Base-by-base conservation (phyloP, 2,113 vertebrate species). In the Andinoacara biseriatus region DNA sequence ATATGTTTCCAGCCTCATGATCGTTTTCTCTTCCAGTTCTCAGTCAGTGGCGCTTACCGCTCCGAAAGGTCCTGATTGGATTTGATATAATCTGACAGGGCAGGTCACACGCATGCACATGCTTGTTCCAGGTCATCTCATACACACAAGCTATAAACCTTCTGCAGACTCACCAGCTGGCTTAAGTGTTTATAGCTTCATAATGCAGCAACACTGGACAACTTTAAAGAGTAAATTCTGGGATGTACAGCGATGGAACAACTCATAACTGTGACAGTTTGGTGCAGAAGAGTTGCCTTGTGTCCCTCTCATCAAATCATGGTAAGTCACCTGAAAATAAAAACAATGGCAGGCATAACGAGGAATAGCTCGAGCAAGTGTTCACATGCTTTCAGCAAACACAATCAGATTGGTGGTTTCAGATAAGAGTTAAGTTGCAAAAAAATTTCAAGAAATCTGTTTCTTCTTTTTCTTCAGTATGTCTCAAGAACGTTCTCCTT, bases 1-100 rank as follows among this genome's bases (percentile, higher is more conserved):
- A 14, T 3, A 29, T 15, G 24, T 31, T 75, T 14, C 14, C 31
- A 74, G 20, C 29, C 29, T 31, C 26, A 38, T 8, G 0, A 59
- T 58, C 3, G 49, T 7, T 74, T 18, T 77, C 60, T 38, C 74
- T 56, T 46, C 22, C 1, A 2, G 13, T 80, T 10, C 24, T 83
- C 54, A 10, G 17, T 57, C 10, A 15, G 2, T 13, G 82, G 13
- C 4, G 61, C 72, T 81, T 82, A 67, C 5, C 17, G 13, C 58
- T 63, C 13, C 57, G 57, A 5, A 31, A 31, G 74, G 67, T 40
- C 56, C 74, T 84, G 90, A 94, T 89, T 82, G 89, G 92, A 92
- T 93, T 87, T 89, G 63, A 91, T 79, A 83, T 93, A 94, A 94
- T 93, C 92, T 92, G 89, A 85, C 80, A 86, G 63, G 85, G 78